Evolutionary conservation across 2,797 vertebrate genomes (phyloP), one percentile per base, ranked within the genome.

Genomic region (Rhyacichthys aspro): DNA sequence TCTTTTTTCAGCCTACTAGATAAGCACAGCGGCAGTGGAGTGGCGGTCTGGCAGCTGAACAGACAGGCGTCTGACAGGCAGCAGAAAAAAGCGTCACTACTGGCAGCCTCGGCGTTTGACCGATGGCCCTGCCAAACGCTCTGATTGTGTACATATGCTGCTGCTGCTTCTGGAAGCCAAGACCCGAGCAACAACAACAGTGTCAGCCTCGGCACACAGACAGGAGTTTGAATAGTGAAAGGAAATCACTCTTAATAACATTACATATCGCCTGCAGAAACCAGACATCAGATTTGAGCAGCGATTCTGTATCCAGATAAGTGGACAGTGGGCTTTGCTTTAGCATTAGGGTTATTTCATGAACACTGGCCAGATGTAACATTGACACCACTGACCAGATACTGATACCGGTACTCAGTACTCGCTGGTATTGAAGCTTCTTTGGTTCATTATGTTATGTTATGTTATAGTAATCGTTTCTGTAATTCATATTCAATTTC

Each of bases 11-110:
- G 43, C 39, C 58, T 32, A 11, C 73, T 59, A 70, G 67, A 86
- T 74, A 78, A 79, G 50, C 68, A 59, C 63, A 74, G 76, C 59
- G 72, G 65, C 73, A 76, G 42, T 18, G 28, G 65, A 70, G 72
- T 8, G 34, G 63, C 56, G 65, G 53, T 64, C 56, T 79, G 78
- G 73, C 57, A 19, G 9, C 43, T 28, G 54, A 79, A 66, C 66
- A 85, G 52, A 63, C 48, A 9, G 39, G 39, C 28, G 39, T 49
- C 65, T 54, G 72, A 72, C 56, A 61, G 59, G 57, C 67, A 48
- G 64, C 54, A 42, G 23, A 44, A 53, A 47, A 60, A 63, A 60
- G 54, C 41, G 38, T 57, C 68, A 32, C 57, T 11, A 15, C 79
- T 83, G 81, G 72, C 82, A 60, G 62, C 18, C 47, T 55, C 19